A percentile compares a stretch with the other conserved stretches of the same genome.
Evolutionary conservation across 2,113 vertebrate genomes (phyloP).

Genomic region (Morone saxatilis): DNA sequence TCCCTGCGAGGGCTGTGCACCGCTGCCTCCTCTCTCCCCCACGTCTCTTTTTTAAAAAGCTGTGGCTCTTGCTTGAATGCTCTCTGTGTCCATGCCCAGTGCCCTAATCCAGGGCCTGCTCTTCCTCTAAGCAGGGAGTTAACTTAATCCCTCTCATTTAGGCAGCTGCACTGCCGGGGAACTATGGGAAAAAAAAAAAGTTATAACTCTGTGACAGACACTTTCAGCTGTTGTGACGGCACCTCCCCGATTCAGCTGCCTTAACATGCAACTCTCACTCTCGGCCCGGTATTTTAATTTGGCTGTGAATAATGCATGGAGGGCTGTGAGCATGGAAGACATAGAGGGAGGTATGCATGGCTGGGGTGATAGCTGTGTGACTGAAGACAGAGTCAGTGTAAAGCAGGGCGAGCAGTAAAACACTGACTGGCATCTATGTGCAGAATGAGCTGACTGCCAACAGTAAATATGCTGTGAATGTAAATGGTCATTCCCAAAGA

Average conservation of each 20-base stretch:
- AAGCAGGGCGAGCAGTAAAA: slow-evolving; percentile 44
- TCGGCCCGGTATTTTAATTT: slow-evolving; percentile 71
- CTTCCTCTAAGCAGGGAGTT: slow-evolving; percentile 82
- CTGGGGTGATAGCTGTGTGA: slow-evolving; percentile 51
- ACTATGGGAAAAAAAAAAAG: slow-evolving; percentile 66
- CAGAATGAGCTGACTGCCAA: slow-evolving; percentile 13
- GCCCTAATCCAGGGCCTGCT: slow-evolving; percentile 80
- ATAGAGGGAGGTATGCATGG: slow-evolving; percentile 53
- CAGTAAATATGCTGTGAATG: slow-evolving; percentile 33
- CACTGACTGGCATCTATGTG: slow-evolving; percentile 45
- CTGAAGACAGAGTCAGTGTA: slow-evolving; percentile 26
- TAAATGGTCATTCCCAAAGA: slow-evolving; percentile 12
- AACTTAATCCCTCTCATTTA: slow-evolving; percentile 84
- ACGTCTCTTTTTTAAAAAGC: slow-evolving; percentile 76
- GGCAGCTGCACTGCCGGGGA: slow-evolving; percentile 80
- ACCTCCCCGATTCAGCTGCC: slow-evolving; percentile 69
- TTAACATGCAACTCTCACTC: slow-evolving; percentile 65
- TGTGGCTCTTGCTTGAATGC: slow-evolving; percentile 79
- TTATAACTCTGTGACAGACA: slow-evolving; percentile 73
- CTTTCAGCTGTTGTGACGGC: slow-evolving; percentile 74
- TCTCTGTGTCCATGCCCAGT: slow-evolving; percentile 79
- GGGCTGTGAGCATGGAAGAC: slow-evolving; percentile 46
- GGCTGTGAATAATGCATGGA: slow-evolving; percentile 80
- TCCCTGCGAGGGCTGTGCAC: slow-evolving; percentile 63
- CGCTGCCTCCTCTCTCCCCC: slow-evolving; percentile 70